Conservation (phyloP, 2,888 invertebrate species). For the Melipona beecheii region DNA sequence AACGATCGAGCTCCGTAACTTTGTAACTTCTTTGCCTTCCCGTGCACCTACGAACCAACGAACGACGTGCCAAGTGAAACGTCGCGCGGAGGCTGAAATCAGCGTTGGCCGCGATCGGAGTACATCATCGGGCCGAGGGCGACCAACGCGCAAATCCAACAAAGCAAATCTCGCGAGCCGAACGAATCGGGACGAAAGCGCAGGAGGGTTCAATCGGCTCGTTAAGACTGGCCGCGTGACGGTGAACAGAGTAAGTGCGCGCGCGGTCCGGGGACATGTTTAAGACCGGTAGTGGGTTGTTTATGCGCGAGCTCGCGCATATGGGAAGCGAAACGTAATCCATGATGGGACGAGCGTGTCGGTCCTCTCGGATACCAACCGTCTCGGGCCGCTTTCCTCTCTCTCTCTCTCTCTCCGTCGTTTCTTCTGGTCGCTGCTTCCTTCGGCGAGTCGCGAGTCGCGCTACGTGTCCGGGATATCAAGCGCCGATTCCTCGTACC, state of each 20-base stretch:
- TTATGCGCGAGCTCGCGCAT: slow-evolving; percentile 73
- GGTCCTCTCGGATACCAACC: slow-evolving; percentile 42
- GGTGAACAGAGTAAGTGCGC: slow-evolving; percentile 32
- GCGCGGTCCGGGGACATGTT: slow-evolving; percentile 71
- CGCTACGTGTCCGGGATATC: slow-evolving; percentile 78
- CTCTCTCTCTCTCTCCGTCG: slow-evolving; percentile 29
- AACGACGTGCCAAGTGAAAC: slow-evolving; percentile 29
- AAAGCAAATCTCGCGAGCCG: slow-evolving; percentile 52
- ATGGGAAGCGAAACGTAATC: slow-evolving; percentile 67
- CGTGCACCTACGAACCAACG: neutral
- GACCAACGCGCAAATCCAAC: neutral
- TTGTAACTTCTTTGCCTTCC: slow-evolving; percentile 14
- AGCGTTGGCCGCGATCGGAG: slow-evolving; percentile 13
- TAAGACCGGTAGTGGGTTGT: slow-evolving; percentile 79
- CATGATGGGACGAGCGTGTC: slow-evolving; percentile 64
- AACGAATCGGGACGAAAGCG: slow-evolving; percentile 52
- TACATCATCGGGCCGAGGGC: slow-evolving; percentile 16
- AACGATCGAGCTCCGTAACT: neutral
- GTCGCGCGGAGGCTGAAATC: slow-evolving; percentile 14
- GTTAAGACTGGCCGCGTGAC: slow-evolving; percentile 54
- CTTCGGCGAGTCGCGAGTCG: slow-evolving; percentile 56
- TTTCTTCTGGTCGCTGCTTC: slow-evolving; percentile 60
- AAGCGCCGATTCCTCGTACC: slow-evolving; percentile 76
- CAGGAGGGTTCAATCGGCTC: slow-evolving; percentile 54
- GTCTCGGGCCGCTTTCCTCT: neutral